These are phyloP conservation scores for Poeciliopsis paucimaculata DNA, from an alignment of 2,797 vertebrate genomes.

Conservation along the genomic window DNA sequence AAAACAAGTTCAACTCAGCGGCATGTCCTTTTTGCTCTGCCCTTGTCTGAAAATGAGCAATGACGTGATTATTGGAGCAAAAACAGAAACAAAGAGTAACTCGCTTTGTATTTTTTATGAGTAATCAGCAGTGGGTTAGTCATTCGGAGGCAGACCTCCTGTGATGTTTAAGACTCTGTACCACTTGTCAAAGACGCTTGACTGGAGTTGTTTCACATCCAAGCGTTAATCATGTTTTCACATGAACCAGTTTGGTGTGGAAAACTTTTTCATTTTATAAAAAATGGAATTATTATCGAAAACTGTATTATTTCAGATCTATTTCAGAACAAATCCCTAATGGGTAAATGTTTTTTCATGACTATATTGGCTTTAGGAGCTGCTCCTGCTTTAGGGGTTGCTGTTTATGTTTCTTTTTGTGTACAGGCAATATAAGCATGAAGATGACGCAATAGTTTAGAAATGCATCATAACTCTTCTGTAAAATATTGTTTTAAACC, in stretches of 20 bases:
- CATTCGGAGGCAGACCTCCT: not conserved
- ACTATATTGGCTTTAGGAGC: no score
- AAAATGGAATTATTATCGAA: not conserved
- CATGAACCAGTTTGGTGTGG: not conserved
- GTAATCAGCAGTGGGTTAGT: not conserved
- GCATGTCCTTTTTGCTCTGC: constrained; percentile 14
- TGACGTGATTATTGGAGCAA: constrained; percentile 27
- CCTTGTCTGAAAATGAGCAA: constrained; percentile 29
- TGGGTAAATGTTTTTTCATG: not conserved
- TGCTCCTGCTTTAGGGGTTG: not conserved
- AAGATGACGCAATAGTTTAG: not conserved
- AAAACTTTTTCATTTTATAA: not conserved
- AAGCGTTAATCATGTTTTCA: not conserved
- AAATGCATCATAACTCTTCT: not conserved
- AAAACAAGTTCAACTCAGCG: constrained; percentile 12
- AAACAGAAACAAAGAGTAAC: constrained; percentile 13
- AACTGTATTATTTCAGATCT: not conserved
- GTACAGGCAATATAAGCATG: not conserved
- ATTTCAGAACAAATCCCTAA: not conserved
- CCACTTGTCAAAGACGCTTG: not conserved
- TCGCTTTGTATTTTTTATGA: not conserved
- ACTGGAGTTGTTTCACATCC: not conserved
- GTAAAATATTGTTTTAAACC: not conserved
- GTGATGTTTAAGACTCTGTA: not conserved
- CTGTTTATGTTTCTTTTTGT: not conserved